Evolutionary conservation across 2,888 invertebrate species (phyloP), one percentile per base, ranked within the genome.

Genomic region (Incurvaria masculella): DNA sequence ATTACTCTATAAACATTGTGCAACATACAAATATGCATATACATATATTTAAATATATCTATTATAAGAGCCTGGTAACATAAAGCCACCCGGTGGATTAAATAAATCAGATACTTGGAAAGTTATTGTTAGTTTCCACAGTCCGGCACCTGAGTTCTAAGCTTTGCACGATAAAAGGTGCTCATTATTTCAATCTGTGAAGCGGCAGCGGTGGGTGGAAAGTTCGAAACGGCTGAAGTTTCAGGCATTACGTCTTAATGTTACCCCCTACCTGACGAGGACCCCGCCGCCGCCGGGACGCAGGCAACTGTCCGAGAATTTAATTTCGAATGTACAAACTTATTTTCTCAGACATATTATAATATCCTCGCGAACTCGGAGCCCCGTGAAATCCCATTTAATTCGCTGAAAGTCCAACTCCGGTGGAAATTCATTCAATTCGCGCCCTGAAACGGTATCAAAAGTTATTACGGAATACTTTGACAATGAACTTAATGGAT

Each of bases 121-220:
- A 33, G 11, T 33, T 33, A 33, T 33, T 33, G 33, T 33, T 33
- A 33, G 33, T 33, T 33, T 3, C 33, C 33, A 33, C 8, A 33
- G 33, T 33, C 33, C 33, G 33, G 33, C 33, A 33, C 33, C 33
- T 33, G 33, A 33, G 33, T n/a, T 33, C 33, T 33, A n/a, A 33
- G 33, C 33, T 33, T 33, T 33, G 14, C 33, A n/a, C 33, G 33
- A 33, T 33, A 33, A 33, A 33, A 33, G 33, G 11, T 33, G 74
- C 74, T 72, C 73, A 75, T 75, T 70, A 76, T 64, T 69, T 61
- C 74, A 72, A 73, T 72, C 74, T 69, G 70, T 63, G 69, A 60
- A 64, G 57, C 62, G 60, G 56, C n/a, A n/a, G n/a, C n/a, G n/a
- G n/a, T n/a, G n/a, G 57, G 10, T 18, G 57, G 57, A 54, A 70